Evolutionary conservation across 2,888 invertebrate species (phyloP).

Genomic region (Imbricaverruca yamaguchii): DNA sequence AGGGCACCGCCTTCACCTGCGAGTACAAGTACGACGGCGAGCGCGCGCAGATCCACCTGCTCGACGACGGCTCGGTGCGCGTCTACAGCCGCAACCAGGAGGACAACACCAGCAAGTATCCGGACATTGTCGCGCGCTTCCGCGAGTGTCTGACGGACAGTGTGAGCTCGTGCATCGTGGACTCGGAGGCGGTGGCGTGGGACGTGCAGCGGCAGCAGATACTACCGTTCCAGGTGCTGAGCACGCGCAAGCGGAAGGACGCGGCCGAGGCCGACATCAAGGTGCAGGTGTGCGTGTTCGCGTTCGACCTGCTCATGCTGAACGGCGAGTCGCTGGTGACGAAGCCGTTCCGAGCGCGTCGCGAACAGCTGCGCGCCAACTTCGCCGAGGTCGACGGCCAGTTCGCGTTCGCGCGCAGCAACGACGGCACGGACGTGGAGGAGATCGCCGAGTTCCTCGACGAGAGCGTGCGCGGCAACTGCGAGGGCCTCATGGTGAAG

Average conservation of each 20-base stretch:
- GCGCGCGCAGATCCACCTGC: slow-evolving; percentile 81
- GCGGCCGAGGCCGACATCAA: slow-evolving; percentile 65
- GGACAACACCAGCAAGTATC: slow-evolving; percentile 89
- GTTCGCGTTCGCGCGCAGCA: slow-evolving; percentile 77
- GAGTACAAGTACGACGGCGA: slow-evolving; percentile 99
- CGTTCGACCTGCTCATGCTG: slow-evolving; percentile 89
- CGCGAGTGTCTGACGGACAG: slow-evolving; percentile 34
- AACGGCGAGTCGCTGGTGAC: slow-evolving; percentile 79
- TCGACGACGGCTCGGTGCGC: slow-evolving; percentile 58
- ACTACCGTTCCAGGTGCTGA: slow-evolving; percentile 90
- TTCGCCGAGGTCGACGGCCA: slow-evolving; percentile 60
- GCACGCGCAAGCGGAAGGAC: slow-evolving; percentile 91
- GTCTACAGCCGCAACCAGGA: slow-evolving; percentile 96
- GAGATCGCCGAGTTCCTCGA: slow-evolving; percentile 91
- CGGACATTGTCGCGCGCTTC: slow-evolving; percentile 76
- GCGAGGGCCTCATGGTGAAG: slow-evolving; percentile 99
- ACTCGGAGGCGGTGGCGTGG: slow-evolving; percentile 97
- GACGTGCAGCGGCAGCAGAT: slow-evolving; percentile 79
- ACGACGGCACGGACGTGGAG: slow-evolving; percentile 66
- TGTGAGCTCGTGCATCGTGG: slow-evolving; percentile 71
- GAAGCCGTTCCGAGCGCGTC: slow-evolving; percentile 62
- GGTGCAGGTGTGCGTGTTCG: slow-evolving; percentile 88
- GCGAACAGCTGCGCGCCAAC: slow-evolving; percentile 61
- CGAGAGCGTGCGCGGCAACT: slow-evolving; percentile 87
- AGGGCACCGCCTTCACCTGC: slow-evolving; percentile 83